Evolutionary conservation across 2,113 vertebrate species (phyloP), one percentile per base, ranked within the genome.

Genomic region (western clawed frog (Xenopus tropicalis)): DNA sequence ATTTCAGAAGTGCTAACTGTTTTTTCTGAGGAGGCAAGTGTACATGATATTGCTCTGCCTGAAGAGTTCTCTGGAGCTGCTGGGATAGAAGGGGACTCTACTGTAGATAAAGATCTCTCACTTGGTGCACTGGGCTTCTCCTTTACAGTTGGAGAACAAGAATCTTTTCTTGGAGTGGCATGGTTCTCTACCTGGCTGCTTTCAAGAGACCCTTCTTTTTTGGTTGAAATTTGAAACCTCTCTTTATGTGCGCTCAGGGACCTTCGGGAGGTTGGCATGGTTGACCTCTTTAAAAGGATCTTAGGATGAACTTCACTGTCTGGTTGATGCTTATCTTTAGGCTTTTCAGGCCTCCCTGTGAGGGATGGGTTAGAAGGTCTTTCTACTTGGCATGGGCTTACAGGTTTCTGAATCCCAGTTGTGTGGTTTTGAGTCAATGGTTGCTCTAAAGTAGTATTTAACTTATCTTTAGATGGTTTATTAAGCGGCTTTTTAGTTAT

Each of bases 261-360:
- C 11, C 69, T 29, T 23, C 20, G 46, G 63, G 25, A 24, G 11
- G 11, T 20, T 13, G 21, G 23, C 3, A 14, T 44, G 25, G n/a
- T 16, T n/a, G 57, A 52, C 52, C 14, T 74, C 19, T 68, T 61
- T 13, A 59, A 19, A 22, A 3, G 21, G 0, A 16, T 46, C 1
- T 29, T 71, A 61, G 42, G 44, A n/a, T 20, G 37, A 7, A 22
- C 42, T 23, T 24, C 24, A 48, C 3, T 1, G 14, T 67, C 44
- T 14, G 14, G 14, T 12, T 29, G 11, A 29, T 79, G 74, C 56
- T 61, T 77, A 62, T 82, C 81, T 23, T 84, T 81, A 70, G 79
- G 54, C 20, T 69, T 69, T 69, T 68, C 20, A 76, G 79, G 71
- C 20, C 78, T 80, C 70, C 83, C 82, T n/a, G 81, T 82, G 68